Evolutionary conservation across 2,113 vertebrate genomes (phyloP), one percentile per base, ranked within the genome.

Genomic region (Thermophis baileyi): DNA sequence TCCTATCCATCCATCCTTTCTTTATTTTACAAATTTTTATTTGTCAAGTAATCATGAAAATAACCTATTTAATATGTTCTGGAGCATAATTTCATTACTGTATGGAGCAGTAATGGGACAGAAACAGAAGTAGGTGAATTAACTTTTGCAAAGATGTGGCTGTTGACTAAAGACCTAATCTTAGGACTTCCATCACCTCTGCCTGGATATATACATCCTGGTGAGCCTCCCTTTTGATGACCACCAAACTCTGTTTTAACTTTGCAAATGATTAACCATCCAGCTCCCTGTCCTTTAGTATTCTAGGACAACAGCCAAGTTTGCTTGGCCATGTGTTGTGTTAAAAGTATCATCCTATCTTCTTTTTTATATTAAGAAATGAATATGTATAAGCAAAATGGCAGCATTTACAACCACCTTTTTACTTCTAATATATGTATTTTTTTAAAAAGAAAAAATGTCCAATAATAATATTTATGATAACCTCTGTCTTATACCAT

Each of bases 401-500:
- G 40, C 90, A 95, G 22, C 16, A 92, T 53, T 74, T 93, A 35
- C 63, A 96, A 91, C 55, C 2, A 40, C 93, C 93, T 92, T 96
- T 81, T 97, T 97, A 95, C 60, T 96, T 96, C 93, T 93, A 96
- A 89, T 9, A 91, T 22, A 53, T 14, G 85, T 49, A 12, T 74
- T 95, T 88, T 88, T 53, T 20, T 7, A 92, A 44, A 89, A 35
- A 55, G 2, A 55, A 47, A 87, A 30, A 93, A 93, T 94, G 88
- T 86, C 60, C 81, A 93, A 49, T 94, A 91, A 95, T 94, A 97
- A 94, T 90, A 93, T 91, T 95, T 92, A 95, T 69, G 63, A 35
- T 69, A 86, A 94, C 87, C 93, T 96, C 94, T 94, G 95, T 95
- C 92, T 92, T 97, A 96, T 97, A 97, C 95, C 87, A 96, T 92